Conservation (phyloP, 2,113 vertebrate species). For the Microcebus griseorufus region DNA sequence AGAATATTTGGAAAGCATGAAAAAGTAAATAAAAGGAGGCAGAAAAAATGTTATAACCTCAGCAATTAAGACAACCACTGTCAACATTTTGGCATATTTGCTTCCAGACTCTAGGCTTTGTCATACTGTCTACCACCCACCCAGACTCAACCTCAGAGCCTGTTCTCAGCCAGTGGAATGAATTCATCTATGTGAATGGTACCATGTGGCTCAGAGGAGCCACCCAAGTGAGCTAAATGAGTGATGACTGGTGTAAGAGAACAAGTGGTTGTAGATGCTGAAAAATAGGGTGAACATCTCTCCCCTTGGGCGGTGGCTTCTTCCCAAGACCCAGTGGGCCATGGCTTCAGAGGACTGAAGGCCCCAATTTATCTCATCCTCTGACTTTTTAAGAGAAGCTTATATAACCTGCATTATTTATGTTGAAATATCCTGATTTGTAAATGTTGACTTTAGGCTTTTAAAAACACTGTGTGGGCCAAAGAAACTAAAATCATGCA, state of each 20-base stretch:
- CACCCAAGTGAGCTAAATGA: background rate
- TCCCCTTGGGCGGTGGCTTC: background rate
- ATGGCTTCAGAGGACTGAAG: background rate
- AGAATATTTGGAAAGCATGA: background rate
- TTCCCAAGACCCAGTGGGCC: background rate
- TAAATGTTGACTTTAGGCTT: background rate
- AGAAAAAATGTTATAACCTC: background rate
- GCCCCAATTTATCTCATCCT: background rate
- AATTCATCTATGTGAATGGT: background rate
- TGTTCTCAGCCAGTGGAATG: background rate
- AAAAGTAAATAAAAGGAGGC: background rate
- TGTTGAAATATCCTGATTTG: background rate
- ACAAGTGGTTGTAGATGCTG: fast-evolving
- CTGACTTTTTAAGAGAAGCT: background rate
- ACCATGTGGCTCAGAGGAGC: background rate
- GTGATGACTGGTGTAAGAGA: background rate
- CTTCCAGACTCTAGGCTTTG: background rate
- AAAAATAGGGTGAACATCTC: background rate
- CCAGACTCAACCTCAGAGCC: background rate
- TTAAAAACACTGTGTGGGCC: background rate
- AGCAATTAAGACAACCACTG: background rate
- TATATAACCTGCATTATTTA: background rate
- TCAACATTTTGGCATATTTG: background rate
- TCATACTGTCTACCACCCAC: background rate
- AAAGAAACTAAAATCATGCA: background rate